A percentile compares a stretch with the other conserved stretches of the same genome.
Evolutionary conservation across 1,140 invertebrate genomes (phyloP).

Genomic region (Gryon sp.): DNA sequence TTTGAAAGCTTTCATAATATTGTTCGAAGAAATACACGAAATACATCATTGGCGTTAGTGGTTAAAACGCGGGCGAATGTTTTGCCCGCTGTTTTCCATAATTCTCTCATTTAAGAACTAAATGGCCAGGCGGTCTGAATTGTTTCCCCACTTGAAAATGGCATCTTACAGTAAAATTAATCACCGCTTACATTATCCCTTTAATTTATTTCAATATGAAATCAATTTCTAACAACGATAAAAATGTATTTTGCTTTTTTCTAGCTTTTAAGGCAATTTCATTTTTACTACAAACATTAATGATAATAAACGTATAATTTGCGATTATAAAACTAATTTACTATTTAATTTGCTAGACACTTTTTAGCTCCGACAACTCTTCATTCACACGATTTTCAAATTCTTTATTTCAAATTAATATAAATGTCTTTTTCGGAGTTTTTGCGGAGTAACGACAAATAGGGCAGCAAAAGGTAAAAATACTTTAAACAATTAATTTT

Average conservation of each 20-base stretch:
- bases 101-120: conserved; percentile 70
- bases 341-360: conserved; percentile 37
- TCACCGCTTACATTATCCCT: conserved; percentile 30
- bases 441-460: too few relatives aligned
- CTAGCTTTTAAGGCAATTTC: too few relatives aligned
- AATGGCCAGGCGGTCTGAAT: conserved; percentile 57
- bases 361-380: conserved; percentile 2
- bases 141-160: conserved; percentile 63
- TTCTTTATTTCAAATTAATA: too few relatives aligned
- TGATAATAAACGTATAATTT: conserved; percentile 47
- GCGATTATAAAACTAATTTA: conserved; percentile 25
- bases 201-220: conserved; percentile 18
- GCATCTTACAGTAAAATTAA: conserved; percentile 54
- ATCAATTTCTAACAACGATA: conserved; percentile 43
- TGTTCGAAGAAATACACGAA: conserved; percentile 15
- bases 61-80: conserved; percentile 29
- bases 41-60: conserved; percentile 50
- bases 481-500: too few relatives aligned
- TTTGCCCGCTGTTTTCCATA: conserved; percentile 67
- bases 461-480: too few relatives aligned
- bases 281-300: too few relatives aligned
- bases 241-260: conserved; percentile 34
- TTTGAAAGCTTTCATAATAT: conserved; percentile 38
- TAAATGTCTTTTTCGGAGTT: too few relatives aligned
- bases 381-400: too few relatives aligned